A percentile compares a stretch with the other conserved stretches of the same genome.
phyloP scores from a whole-genome alignment of 2,797 vertebrate genomes.

The Clarias fuscus region DNA sequence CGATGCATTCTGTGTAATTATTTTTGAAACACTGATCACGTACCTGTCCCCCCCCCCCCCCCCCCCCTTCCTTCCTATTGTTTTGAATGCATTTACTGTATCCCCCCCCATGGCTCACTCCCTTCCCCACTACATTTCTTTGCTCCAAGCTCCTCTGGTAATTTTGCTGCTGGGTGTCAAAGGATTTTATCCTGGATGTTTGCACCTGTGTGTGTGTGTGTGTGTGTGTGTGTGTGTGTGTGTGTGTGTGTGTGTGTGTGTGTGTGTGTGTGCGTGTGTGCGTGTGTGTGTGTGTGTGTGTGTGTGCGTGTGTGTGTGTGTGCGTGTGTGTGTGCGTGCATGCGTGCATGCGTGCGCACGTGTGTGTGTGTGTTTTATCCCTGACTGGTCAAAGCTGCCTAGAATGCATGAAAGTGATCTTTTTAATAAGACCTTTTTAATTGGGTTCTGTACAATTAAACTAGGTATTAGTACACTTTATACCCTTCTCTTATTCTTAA shows the following conservation, averaged over 20 bases:
- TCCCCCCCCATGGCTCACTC: background rate
- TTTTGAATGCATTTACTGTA: background rate
- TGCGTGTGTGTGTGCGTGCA: background rate
- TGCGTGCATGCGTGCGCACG: background rate
- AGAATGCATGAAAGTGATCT: slow-evolving; percentile 1
- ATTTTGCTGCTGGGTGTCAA: background rate
- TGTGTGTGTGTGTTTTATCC: background rate
- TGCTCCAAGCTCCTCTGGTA: background rate
- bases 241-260: no score
- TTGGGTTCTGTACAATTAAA: slow-evolving; percentile 15
- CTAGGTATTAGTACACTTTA: slow-evolving; percentile 18
- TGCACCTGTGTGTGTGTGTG: background rate
- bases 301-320: background rate
- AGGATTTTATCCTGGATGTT: background rate
- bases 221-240: no score
- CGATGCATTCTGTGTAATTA: background rate
- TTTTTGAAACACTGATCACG: background rate
- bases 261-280: no score
- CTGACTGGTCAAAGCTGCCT: background rate
- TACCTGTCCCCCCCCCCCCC: no score
- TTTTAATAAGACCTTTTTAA: slow-evolving; percentile 12
- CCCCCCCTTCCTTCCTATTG: background rate
- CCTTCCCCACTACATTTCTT: background rate
- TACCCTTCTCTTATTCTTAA: slow-evolving; percentile 9
- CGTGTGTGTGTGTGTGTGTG: no score